These are phyloP conservation scores for Mixornis gularis DNA, from an alignment of 2,113 vertebrate genomes.

Conservation along the genomic window DNA sequence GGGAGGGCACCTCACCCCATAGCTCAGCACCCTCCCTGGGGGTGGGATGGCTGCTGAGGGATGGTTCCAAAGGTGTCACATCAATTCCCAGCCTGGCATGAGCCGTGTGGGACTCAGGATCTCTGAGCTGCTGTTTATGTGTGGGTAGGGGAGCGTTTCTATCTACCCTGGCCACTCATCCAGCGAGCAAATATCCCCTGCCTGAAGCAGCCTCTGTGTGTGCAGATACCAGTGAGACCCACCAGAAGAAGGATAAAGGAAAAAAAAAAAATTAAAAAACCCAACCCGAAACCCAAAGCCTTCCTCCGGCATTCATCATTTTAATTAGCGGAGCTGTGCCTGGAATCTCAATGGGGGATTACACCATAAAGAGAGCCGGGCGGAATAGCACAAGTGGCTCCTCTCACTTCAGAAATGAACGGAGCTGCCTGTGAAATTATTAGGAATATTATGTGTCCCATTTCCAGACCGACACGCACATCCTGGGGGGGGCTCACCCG, in stretches of 20 bases:
- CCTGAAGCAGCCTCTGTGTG: constrained; percentile 9
- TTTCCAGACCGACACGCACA: not conserved
- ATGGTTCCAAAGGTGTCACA: not conserved
- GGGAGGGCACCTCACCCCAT: rapidly evolving
- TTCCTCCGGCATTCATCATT: constrained; percentile 59
- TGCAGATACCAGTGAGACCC: constrained; percentile 33
- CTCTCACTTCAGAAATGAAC: constrained; percentile 31
- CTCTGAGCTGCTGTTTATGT: not conserved
- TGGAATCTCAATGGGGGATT: constrained; percentile 66
- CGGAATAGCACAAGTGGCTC: constrained; percentile 31
- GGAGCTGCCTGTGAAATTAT: constrained; percentile 55
- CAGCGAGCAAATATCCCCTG: not conserved
- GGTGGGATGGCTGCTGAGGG: rapidly evolving
- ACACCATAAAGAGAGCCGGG: constrained; percentile 18
- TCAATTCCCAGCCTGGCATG: rapidly evolving
- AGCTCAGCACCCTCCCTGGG: not conserved
- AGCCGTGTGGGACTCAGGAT: not conserved
- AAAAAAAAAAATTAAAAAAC: not conserved
- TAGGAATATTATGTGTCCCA: constrained; percentile 40
- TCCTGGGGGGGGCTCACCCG: not conserved
- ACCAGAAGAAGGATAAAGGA: not conserved
- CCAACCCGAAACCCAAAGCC: constrained; percentile 14
- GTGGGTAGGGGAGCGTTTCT: not conserved
- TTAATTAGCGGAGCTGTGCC: constrained; percentile 67
- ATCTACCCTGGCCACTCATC: not conserved